These are phyloP conservation scores for Emydoidea blandingii DNA, from an alignment of 2,797 vertebrate genomes.

Conservation along the genomic window DNA sequence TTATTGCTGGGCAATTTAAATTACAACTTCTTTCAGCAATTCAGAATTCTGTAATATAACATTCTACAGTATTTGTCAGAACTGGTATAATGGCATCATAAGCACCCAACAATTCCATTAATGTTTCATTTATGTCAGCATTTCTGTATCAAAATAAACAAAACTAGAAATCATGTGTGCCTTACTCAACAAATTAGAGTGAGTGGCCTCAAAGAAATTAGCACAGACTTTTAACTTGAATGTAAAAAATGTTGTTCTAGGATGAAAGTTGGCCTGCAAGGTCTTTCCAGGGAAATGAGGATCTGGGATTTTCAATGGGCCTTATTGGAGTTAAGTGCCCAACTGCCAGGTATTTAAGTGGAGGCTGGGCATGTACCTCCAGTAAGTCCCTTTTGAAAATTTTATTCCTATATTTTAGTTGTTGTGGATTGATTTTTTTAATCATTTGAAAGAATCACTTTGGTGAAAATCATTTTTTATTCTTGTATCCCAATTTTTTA, in stretches of 20 bases:
- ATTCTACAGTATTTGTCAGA: not conserved
- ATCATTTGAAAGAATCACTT: not conserved
- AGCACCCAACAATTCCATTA: not conserved
- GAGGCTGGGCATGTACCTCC: not conserved
- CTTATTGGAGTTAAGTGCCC: not conserved
- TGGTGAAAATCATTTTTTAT: not conserved
- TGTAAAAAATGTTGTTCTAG: not conserved
- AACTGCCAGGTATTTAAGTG: not conserved
- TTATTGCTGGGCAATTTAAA: not conserved
- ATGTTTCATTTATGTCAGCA: not conserved
- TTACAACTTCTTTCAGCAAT: not conserved
- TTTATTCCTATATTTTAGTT: not conserved
- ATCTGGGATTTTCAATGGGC: not conserved
- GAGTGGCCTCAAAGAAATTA: not conserved
- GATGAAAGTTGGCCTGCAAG: not conserved
- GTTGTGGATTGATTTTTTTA: not conserved
- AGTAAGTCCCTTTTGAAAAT: not conserved
- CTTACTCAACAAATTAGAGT: not conserved
- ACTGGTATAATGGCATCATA: not conserved
- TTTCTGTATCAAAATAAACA: not conserved
- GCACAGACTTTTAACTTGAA: not conserved
- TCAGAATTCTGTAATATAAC: not conserved
- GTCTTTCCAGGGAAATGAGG: not conserved
- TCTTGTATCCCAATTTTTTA: not conserved
- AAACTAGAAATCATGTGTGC: not conserved